Base-by-base conservation (phyloP, 2,113 vertebrate species). In the Odobenus rosmarus region DNA sequence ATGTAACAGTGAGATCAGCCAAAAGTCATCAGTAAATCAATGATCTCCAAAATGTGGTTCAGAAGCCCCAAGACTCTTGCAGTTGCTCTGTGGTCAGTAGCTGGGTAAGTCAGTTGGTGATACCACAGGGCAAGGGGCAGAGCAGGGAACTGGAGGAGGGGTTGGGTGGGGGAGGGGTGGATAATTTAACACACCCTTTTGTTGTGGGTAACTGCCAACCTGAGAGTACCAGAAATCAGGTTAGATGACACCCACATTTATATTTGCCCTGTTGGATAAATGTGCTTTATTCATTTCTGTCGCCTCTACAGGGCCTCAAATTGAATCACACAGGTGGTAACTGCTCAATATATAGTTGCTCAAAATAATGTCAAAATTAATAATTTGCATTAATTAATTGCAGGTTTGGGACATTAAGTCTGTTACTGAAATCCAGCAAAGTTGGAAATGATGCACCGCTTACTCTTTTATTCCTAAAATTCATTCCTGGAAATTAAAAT, bases 391-490 rank as follows among this genome's bases (percentile, higher is more conserved):
- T 89, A 42, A 89, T 59, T 77, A 19, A 81, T 13, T 79, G 6
- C 33, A 91, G 24, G 59, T 36, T 13, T n/a, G 39, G 3, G 4
- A 64, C 18, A 97, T 33, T 14, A 72, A 9, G 24, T 84, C 55
- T 57, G 9, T 81, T 64, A 81, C 67, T 92, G 84, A 88, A 92
- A 77, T 51, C 55, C 12, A 88, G 36, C 62, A 93, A 24, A 67
- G 7, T 42, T 23, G 80, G 61, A 89, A 87, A 77, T 74, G 62
- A 93, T 49, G n/a, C 2, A 95, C 26, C 72, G 19, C 13, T 91
- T 15, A 77, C 21, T 67, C 36, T 72, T 91, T 71, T 49, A 59
- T 88, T 71, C 9, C 80, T 90, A 90, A 92, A 84, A 86, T 86
- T 79, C 89, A 77, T 83, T 89, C 33, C 28, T 55, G 4, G 12